Evolutionary conservation across 2,888 invertebrate genomes (phyloP), one percentile per base, ranked within the genome.

Genomic region (Rhagonycha lutea): DNA sequence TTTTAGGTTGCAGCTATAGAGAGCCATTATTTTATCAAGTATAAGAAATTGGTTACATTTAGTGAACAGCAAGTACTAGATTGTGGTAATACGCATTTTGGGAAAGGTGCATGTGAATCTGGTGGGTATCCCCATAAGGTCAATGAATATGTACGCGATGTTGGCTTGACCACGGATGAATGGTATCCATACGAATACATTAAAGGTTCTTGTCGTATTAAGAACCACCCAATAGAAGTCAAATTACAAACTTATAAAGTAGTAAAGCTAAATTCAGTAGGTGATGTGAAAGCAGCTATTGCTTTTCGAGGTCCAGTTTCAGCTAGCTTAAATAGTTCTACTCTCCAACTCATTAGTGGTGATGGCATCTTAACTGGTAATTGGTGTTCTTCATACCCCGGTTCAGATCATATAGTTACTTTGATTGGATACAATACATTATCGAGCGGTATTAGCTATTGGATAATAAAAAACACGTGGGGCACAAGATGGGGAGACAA

Each of bases 41-140:
- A 90, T n/a, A 94, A 94, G 9, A 90, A 90, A 81, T 89, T 97
- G 72, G 91, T 96, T 26, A 95, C 96, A 0, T 91, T 98, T 12
- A 96, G 96, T 80, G 97, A 98, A 89, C 97, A 98, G 89, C 97
- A 98, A 89, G 90, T 98, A 79, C 90, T 98, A 74, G 97, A 98
- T 89, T 98, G 97, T 86, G 18, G 18, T 1, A 18, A 18, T 1
- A 2, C 2, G 1, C 1, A 18, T 18, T 1, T 0, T 3, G 26
- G 26, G 5, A 0, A 0, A 7, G 7, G 3, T 96, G 97, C 97
- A 71, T 98, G 97, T 89, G 2, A 18, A 18, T 93, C 94, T 83
- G 97, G 97, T 70, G 97, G 97, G 79, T 86, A 92, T 32, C 92
- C 93, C 92, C 95, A 96, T 89, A 91, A 94, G 84, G 96, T 96